Conservation (phyloP, 2,797 vertebrate species). For the Helicolenus hilgendorfi region DNA sequence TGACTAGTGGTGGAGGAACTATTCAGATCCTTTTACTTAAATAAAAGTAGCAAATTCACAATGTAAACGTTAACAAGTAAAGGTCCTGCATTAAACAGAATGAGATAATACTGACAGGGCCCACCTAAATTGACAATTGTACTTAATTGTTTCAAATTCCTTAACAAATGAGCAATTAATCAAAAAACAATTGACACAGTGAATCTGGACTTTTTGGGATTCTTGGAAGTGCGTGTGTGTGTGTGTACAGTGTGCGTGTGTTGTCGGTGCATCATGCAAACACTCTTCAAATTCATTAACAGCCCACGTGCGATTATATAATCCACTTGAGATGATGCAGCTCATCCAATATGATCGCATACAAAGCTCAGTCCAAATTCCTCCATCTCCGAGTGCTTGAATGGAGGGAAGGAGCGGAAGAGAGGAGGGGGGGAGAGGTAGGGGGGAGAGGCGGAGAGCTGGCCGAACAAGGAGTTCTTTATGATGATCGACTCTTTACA, state of each 20-base stretch:
- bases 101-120: not conserved
- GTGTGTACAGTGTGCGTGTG: not conserved
- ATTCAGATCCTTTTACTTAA: not conserved
- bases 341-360: slow-evolving; percentile 4
- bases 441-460: not conserved
- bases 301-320: slow-evolving; percentile 29
- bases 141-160: not conserved
- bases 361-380: slow-evolving; percentile 43
- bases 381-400: slow-evolving; percentile 36
- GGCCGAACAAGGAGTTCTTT: slow-evolving; percentile 83
- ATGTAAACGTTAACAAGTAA: not conserved
- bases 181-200: not conserved
- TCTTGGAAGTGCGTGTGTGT: not conserved
- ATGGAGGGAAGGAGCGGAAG: slow-evolving; percentile 40
- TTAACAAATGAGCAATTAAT: not conserved
- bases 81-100: not conserved
- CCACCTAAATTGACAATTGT: not conserved
- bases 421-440: not conserved
- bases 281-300: slow-evolving; percentile 18
- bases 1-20: not conserved
- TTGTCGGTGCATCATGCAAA: not conserved
- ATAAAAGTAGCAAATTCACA: not conserved
- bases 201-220: no score
- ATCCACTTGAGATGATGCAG: slow-evolving; percentile 28
- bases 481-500: slow-evolving; percentile 68